Base-by-base conservation (phyloP, 2,888 invertebrate species). In the Anoplius nigerrimus region DNA sequence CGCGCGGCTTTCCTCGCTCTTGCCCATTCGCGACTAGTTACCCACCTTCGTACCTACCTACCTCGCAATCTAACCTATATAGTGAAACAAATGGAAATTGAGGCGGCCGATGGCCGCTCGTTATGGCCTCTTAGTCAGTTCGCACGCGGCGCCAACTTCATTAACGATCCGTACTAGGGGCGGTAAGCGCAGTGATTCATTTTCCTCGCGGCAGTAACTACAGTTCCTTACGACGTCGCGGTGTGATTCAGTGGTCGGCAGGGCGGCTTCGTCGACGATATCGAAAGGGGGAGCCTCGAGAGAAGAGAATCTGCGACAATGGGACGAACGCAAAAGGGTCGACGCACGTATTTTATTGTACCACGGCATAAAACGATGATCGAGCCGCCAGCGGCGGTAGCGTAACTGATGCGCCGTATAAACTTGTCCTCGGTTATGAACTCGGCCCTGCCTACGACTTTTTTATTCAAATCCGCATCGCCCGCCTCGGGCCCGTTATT, bases 181-280 rank as follows among this genome's bases (percentile, higher is more conserved):
- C 65, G 68, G 72, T 72, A 75, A 78, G 76, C 72, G 73, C 71
- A 78, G 77, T 78, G 79, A 82, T 82, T 82, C 76, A 79, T 82
- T 82, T 75, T 64, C 66, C 69, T 62, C 67, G 65, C 59, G 43
- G 61, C 48, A 62, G 71, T 56, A 61, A 34, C 52, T 27, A 11
- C 34, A 18, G 20, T 34, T 51, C 51, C 59, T 67, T 59, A 68
- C 66, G 69, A 65, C 52, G 27, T 61, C 62, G 46, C 21, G 55
- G 46, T 71, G 58, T 72, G 72, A 75, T 72, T 75, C 69, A 72
- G 61, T 63, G 52, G 64, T 21, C 11, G 34, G 34, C 1, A 13
- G 11, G 11, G 34, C 34, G 6, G 34, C n/a, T n/a, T 34, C 6
- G 34, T 11, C 6, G 34, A 1, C 34, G 11, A 5, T 34, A 34